phyloP scores from a whole-genome alignment of 2,888 invertebrate species.

The Cerastoderma edule region DNA sequence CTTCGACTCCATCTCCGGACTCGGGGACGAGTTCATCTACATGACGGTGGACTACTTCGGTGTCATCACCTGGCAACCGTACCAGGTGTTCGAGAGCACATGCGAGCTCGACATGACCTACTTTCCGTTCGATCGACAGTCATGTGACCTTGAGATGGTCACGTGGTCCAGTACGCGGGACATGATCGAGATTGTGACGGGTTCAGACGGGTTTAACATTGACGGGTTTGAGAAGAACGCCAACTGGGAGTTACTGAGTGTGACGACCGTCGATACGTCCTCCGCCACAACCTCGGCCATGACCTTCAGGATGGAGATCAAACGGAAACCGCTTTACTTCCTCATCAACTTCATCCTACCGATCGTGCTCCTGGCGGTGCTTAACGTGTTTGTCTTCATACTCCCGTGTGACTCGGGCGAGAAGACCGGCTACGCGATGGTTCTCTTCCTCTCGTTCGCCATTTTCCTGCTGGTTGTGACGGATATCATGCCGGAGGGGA shows the following conservation, averaged over 20 bases:
- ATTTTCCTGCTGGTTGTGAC: constrained; percentile 60
- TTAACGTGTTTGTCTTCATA: constrained; percentile 53
- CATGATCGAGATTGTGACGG: constrained; percentile 43
- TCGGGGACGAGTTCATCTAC: constrained; percentile 55
- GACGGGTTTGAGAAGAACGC: constrained; percentile 50
- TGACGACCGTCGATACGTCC: constrained; percentile 40
- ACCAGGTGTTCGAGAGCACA: constrained; percentile 59
- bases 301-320: constrained; percentile 42
- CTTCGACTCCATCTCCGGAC: constrained; percentile 49
- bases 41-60: constrained; percentile 38
- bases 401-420: constrained; percentile 59
- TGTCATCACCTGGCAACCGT: constrained; percentile 51
- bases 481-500: constrained; percentile 63
- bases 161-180: constrained; percentile 58
- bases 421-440: constrained; percentile 56
- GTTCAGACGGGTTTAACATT: constrained; percentile 42
- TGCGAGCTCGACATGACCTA: constrained; percentile 56
- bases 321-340: constrained; percentile 51
- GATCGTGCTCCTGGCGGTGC: constrained; percentile 42
- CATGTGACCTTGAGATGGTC: constrained; percentile 52
- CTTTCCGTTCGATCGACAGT: constrained; percentile 57
- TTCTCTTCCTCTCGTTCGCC: constrained; percentile 59
- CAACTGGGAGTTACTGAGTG: constrained; percentile 57
- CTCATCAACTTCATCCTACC: constrained; percentile 58
- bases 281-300: constrained; percentile 46